phyloP scores from a whole-genome alignment of 2,888 invertebrate species.

The Seira sanloemensis region DNA sequence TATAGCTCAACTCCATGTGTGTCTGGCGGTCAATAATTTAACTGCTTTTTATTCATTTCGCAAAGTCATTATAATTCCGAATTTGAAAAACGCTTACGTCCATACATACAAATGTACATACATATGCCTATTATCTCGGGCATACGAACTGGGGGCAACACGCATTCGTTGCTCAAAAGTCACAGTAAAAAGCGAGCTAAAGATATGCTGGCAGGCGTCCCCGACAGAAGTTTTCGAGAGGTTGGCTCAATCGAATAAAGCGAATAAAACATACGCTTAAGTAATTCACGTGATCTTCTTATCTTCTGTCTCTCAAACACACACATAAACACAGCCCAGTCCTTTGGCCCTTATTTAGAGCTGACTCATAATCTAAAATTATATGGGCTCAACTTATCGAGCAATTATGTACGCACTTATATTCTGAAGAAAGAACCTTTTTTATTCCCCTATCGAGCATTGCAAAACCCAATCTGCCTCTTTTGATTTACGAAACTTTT shows the following conservation, averaged over 20 bases:
- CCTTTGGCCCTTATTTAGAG: background rate
- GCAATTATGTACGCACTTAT: too few relatives aligned
- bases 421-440: too few relatives aligned
- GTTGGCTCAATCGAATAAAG: background rate
- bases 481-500: too few relatives aligned
- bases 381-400: background rate
- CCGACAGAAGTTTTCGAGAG: background rate
- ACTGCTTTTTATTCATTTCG: conserved; percentile 14
- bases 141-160: background rate
- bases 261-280: background rate
- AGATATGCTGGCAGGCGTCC: background rate
- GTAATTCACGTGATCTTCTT: too few relatives aligned
- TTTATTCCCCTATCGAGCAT: too few relatives aligned
- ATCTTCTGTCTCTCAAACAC: too few relatives aligned
- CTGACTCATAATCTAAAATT: too few relatives aligned
- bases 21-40: background rate
- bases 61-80: conserved; percentile 7
- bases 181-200: background rate
- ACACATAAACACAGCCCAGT: background rate
- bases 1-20: background rate
- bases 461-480: too few relatives aligned
- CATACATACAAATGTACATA: background rate
- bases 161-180: background rate
- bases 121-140: background rate
- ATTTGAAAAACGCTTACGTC: background rate